Evolutionary conservation across 2,888 invertebrate species (phyloP), one percentile per base, ranked within the genome.

Genomic region (Drymonia ruficornis): DNA sequence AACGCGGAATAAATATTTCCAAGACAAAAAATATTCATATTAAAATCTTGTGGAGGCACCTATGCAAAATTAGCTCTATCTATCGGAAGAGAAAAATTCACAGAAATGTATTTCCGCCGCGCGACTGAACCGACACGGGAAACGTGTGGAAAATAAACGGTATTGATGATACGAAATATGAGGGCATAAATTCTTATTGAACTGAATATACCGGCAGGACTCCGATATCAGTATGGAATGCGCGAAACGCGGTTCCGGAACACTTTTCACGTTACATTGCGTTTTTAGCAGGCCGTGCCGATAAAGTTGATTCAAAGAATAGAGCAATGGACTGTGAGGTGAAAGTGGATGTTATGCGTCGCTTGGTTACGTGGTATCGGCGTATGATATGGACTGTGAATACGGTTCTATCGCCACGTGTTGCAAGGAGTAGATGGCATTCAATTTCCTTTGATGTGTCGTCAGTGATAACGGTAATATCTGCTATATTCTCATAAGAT

Each of bases 91-190:
- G 72, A 74, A 70, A 70, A 70, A 70, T 69, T 62, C 58, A 53
- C 55, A 51, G 67, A 65, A 67, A 72, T 70, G 67, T 72, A 70
- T 72, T 73, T 61, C 59, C 63, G 52, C 55, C 69, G 67, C 63
- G 57, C 72, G 76, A 74, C 67, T 76, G 74, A 74, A 70, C 70
- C 65, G 72, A 74, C 70, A 72, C 70, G 74, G 70, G 68, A 72
- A 77, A 74, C 70, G 74, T 70, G 71, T 70, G 69, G 71, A 70
- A 74, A 76, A 76, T 76, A 78, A 78, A 78, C 71, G 79, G 74
- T 78, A 81, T 80, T 77, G 78, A 80, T 80, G 76, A 75, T 77
- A 72, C 71, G 74, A 75, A 73, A 78, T 80, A 80, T 75, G 74
- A 68, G 64, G 66, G 68, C 65, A 77, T 81, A 78, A 81, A 81